These are phyloP conservation scores for Phrynocephalus versicolor DNA, from an alignment of 2,113 vertebrate genomes.

Conservation along the genomic window DNA sequence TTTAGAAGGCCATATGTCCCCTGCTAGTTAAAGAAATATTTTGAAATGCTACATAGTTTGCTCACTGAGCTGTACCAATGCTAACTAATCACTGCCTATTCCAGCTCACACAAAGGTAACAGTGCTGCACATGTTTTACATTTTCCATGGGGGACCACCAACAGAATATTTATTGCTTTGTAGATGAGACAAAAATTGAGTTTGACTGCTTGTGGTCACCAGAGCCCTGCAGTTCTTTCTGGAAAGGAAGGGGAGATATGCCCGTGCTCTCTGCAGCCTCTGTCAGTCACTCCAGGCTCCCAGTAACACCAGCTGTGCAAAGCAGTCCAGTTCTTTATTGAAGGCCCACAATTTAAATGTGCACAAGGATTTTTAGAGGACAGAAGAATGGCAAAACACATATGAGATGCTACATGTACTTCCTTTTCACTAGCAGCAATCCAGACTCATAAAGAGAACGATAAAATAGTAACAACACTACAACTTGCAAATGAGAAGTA, in stretches of 20 bases:
- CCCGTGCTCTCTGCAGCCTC: neutral
- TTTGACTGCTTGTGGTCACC: constrained; percentile 32
- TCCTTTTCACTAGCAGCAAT: neutral
- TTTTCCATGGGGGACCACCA: constrained; percentile 39
- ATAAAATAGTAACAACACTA: too few species aligned
- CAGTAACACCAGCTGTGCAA: neutral
- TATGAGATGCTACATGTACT: neutral
- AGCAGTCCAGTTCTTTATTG: neutral
- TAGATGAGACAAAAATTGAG: constrained; percentile 28
- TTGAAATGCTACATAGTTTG: constrained; percentile 20
- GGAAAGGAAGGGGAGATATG: neutral
- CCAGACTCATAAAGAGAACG: too few species aligned
- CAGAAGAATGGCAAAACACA: neutral
- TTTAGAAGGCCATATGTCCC: neutral
- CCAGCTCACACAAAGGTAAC: constrained; percentile 28
- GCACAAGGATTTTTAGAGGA: neutral
- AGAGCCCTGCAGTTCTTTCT: neutral
- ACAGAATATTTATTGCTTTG: constrained; percentile 41
- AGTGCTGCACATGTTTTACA: constrained; percentile 33
- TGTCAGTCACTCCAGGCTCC: neutral
- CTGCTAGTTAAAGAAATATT: constrained; percentile 5
- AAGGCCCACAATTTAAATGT: neutral
- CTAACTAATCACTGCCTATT: constrained; percentile 33
- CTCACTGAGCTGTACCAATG: constrained; percentile 12
- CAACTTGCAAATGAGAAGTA: too few species aligned